Evolutionary conservation across 2,888 invertebrate genomes (phyloP).

Genomic region (Notodonta ziczac): DNA sequence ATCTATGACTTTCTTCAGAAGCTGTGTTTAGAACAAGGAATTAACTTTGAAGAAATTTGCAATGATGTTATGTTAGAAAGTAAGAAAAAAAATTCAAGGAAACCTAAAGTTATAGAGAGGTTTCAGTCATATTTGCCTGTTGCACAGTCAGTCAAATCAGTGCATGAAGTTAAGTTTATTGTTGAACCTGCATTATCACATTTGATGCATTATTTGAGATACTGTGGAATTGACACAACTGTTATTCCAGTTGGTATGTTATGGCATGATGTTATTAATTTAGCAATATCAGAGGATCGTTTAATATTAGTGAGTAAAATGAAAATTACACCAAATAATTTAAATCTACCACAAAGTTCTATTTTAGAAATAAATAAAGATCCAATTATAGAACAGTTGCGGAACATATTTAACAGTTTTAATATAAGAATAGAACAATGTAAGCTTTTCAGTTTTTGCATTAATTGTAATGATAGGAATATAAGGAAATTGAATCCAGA

Average conservation of each 20-base stretch:
- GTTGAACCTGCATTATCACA: constrained; percentile 62
- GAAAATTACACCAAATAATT: constrained; percentile 81
- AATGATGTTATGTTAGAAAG: constrained; percentile 84
- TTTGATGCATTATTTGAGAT: constrained; percentile 67
- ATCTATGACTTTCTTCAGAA: constrained; percentile 88
- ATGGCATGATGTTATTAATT: constrained; percentile 73
- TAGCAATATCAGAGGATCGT: constrained; percentile 69
- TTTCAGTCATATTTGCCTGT: constrained; percentile 41
- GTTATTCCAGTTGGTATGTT: constrained; percentile 84
- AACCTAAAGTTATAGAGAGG: constrained; percentile 59
- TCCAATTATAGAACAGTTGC: constrained; percentile 85
- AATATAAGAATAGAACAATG: constrained; percentile 86
- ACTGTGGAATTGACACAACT: constrained; percentile 85
- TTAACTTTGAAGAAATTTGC: constrained; percentile 87
- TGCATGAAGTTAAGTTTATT: constrained; percentile 61
- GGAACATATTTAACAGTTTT: constrained; percentile 87
- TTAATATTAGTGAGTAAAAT: constrained; percentile 61
- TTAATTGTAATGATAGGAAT: constrained; percentile 81
- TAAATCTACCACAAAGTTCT: constrained; percentile 78
- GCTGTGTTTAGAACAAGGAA: constrained; percentile 69
- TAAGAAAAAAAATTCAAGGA: constrained; percentile 76
- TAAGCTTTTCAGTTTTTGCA: constrained; percentile 90
- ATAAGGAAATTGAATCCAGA: constrained; percentile 54
- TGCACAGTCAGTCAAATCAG: constrained; percentile 42
- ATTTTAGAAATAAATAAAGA: constrained; percentile 84